Conservation (phyloP, 2,888 invertebrate genomes). For the Epirrhoe tristata region DNA sequence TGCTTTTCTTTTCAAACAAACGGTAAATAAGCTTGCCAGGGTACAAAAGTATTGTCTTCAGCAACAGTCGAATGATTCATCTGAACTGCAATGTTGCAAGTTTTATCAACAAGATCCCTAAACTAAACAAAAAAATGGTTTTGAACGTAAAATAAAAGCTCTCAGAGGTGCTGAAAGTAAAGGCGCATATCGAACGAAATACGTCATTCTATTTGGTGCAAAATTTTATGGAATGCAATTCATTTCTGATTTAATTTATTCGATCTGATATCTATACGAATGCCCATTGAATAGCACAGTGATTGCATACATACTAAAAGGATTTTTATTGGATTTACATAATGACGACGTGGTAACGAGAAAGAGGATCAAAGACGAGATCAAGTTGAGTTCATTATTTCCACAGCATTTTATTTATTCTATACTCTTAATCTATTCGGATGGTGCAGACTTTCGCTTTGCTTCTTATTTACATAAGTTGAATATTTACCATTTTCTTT, state of each 20-base stretch:
- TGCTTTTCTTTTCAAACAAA: no score
- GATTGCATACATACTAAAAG: slow-evolving; percentile 26
- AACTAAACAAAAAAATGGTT: no score
- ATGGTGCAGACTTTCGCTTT: slow-evolving; percentile 6
- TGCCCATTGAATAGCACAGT: slow-evolving; percentile 10
- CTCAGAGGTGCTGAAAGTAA: no score
- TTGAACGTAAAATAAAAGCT: no score
- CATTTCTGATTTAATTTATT: neutral
- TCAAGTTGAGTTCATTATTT: slow-evolving; percentile 28
- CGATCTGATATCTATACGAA: neutral
- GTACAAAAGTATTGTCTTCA: no score
- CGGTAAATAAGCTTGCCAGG: no score
- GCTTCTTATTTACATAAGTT: slow-evolving; percentile 13
- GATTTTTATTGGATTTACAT: slow-evolving; percentile 38
- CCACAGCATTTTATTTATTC: slow-evolving; percentile 23
- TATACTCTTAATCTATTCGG: slow-evolving; percentile 17
- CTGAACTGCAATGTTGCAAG: no score
- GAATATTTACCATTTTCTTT: slow-evolving; percentile 9
- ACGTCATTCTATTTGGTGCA: neutral
- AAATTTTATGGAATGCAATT: neutral
- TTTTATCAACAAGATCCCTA: no score
- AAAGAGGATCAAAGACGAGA: slow-evolving; percentile 32
- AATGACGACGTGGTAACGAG: slow-evolving; percentile 31
- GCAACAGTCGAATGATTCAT: no score
- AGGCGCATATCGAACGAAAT: no score